Evolutionary conservation across 2,888 invertebrate species (phyloP).

Genomic region (Pandemis cinnamomeana): DNA sequence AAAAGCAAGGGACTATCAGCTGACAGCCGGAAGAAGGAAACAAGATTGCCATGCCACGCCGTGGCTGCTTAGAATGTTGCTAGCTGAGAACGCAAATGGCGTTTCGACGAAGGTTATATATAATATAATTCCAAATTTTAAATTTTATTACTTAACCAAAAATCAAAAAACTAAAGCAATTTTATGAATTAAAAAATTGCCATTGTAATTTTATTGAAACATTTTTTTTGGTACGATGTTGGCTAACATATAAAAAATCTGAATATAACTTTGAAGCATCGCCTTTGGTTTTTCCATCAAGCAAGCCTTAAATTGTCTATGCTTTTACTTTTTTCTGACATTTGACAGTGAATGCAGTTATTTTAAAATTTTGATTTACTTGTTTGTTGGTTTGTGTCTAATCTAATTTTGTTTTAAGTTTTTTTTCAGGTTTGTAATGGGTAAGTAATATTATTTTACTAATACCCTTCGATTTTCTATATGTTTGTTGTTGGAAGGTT

Average conservation of each 20-base stretch:
- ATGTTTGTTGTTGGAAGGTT: background rate
- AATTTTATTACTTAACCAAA: background rate
- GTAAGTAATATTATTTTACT: constrained; percentile 50
- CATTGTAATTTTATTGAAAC: background rate
- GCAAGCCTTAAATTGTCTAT: constrained; percentile 28
- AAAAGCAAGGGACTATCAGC: constrained; percentile 77
- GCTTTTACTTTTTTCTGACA: constrained; percentile 23
- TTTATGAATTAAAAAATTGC: background rate
- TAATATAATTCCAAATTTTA: background rate
- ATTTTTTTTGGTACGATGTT: background rate
- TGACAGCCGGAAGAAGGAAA: constrained; percentile 80
- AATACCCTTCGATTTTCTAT: background rate
- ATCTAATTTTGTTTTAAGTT: constrained; percentile 48
- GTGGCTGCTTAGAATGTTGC: constrained; percentile 40
- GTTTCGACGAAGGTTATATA: background rate
- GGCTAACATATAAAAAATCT: background rate
- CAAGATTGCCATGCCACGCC: constrained; percentile 57
- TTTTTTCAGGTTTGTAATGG: constrained; percentile 66
- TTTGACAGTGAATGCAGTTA: constrained; percentile 50
- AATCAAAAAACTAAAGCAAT: background rate
- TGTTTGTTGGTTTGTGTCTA: constrained; percentile 44
- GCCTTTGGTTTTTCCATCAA: background rate
- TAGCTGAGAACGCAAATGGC: background rate
- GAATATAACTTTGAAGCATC: background rate
- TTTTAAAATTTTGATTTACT: constrained; percentile 48